Conservation (phyloP, 2,797 vertebrate species). For the Phaenicophaeus curvirostris region DNA sequence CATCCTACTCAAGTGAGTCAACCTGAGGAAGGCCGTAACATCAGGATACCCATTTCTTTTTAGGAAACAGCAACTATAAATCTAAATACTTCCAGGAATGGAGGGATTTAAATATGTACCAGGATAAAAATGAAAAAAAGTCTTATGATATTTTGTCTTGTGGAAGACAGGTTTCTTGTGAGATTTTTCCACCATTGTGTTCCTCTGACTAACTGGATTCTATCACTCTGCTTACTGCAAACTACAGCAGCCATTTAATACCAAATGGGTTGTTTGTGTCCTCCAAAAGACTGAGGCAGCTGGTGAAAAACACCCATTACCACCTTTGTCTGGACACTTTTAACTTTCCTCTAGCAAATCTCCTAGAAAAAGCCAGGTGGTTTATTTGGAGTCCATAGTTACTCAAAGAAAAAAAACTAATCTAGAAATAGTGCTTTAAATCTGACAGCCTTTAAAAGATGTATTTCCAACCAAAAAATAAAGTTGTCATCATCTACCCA, state of each 20-base stretch:
- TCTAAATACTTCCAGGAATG: not conserved
- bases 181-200: not conserved
- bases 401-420: not conserved
- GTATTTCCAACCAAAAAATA: not conserved
- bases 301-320: not conserved
- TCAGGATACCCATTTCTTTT: not conserved
- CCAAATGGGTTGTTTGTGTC: not conserved
- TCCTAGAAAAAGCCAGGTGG: not conserved
- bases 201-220: not conserved
- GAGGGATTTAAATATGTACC: not conserved
- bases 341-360: not conserved
- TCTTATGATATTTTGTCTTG: not conserved
- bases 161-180: not conserved
- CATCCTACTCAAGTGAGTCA: not conserved
- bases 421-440: not conserved
- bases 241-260: not conserved
- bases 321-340: not conserved
- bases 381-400: not conserved
- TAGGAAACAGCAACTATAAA: not conserved
- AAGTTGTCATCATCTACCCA: fast-evolving
- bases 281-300: not conserved
- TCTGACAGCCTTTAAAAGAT: not conserved
- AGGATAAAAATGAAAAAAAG: not conserved
- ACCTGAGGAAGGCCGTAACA: not conserved
- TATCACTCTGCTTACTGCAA: not conserved